Evolutionary conservation across 2,113 vertebrate genomes (phyloP).

Genomic region (human (Homo sapiens)): GRCh38 chr6:9247501-9248000

Average conservation of each 20-base stretch:
- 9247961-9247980: conserved; percentile 62
- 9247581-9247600: neutral
- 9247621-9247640: neutral
- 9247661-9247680: neutral
- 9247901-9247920: conserved; percentile 8
- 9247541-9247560: neutral
- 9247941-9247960: conserved; percentile 63
- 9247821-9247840: neutral
- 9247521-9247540: neutral
- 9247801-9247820: neutral
- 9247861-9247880: conserved; percentile 38
- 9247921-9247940: conserved; percentile 59
- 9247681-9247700: neutral
- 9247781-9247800: accelerated
- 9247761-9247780: neutral
- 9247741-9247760: neutral
- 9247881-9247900: conserved; percentile 42
- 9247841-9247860: neutral
- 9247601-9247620: neutral
- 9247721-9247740: neutral
- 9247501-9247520: neutral
- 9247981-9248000: conserved; percentile 74
- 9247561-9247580: neutral
- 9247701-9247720: neutral
- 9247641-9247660: neutral